Evolutionary conservation across 2,113 vertebrate genomes (phyloP).

Genomic region (Pseudorectes ferrugineus): DNA sequence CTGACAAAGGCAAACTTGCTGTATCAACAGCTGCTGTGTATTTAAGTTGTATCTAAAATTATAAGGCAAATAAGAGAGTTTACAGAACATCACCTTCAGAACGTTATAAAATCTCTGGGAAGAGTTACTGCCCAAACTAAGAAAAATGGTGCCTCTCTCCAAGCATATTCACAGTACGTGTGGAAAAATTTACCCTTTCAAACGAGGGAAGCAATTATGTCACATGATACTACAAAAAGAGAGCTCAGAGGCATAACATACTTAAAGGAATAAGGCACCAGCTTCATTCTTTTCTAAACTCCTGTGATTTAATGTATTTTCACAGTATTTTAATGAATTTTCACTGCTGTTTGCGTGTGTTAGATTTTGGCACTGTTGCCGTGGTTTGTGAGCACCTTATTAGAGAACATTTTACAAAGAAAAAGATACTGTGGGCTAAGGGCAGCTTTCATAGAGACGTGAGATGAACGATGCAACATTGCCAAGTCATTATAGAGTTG

Average conservation of each 20-base stretch:
- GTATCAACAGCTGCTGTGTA: not conserved
- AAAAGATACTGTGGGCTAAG: not conserved
- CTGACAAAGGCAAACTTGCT: not conserved
- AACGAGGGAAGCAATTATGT: not conserved
- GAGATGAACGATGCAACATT: not conserved
- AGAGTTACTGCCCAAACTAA: not conserved
- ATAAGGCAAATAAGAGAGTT: not conserved
- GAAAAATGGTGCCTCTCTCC: not conserved
- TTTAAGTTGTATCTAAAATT: not conserved
- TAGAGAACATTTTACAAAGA: not conserved
- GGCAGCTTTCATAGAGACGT: not conserved
- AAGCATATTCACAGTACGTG: not conserved
- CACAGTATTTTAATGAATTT: not conserved
- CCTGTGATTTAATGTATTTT: not conserved
- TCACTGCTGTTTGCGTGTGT: not conserved
- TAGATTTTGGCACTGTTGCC: not conserved
- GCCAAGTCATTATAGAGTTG: not conserved
- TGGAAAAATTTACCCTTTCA: not conserved
- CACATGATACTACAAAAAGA: not conserved
- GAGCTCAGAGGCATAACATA: not conserved
- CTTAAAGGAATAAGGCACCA: not conserved
- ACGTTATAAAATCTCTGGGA: not conserved
- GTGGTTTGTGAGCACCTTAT: not conserved
- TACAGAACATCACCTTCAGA: not conserved
- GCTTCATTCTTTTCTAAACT: not conserved